A percentile compares a stretch with the other conserved stretches of the same genome.
Conservation (phyloP, 2,113 vertebrate species). For the Bos indicus region DNA sequence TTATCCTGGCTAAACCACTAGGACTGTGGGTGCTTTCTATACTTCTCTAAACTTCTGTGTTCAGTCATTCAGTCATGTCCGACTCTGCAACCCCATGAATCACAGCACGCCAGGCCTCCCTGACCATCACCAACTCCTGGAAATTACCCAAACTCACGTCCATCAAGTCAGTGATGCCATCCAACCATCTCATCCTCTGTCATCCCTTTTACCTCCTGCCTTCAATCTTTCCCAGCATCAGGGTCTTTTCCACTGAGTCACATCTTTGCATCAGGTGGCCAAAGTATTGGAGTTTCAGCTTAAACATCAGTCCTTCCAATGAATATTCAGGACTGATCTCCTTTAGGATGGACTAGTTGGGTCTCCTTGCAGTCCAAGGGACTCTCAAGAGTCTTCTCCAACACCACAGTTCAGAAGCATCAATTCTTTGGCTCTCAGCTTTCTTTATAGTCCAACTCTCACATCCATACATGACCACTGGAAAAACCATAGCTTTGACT, state of each 20-base stretch:
- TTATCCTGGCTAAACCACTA: neutral
- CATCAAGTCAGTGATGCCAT: neutral
- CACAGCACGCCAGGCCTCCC: neutral
- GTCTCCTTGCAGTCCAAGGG: neutral
- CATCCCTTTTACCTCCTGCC: neutral
- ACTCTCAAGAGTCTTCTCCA: neutral
- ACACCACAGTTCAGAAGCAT: neutral
- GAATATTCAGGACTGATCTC: neutral
- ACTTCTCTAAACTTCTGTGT: neutral
- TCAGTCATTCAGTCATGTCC: neutral
- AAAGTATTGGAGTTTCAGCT: neutral
- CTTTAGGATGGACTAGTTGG: neutral
- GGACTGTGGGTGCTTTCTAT: neutral
- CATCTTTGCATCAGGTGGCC: neutral
- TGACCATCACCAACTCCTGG: neutral
- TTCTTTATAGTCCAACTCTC: neutral
- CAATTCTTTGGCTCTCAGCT: neutral
- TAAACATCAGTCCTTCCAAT: neutral
- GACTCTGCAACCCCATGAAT: neutral
- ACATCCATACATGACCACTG: neutral
- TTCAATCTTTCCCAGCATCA: neutral
- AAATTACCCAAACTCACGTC: neutral
- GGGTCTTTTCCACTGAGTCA: neutral
- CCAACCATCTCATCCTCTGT: neutral
- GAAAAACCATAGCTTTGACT: neutral